These are phyloP conservation scores for Pygmarrhopalites habei DNA, from an alignment of 1,140 invertebrate genomes.

Conservation along the genomic window DNA sequence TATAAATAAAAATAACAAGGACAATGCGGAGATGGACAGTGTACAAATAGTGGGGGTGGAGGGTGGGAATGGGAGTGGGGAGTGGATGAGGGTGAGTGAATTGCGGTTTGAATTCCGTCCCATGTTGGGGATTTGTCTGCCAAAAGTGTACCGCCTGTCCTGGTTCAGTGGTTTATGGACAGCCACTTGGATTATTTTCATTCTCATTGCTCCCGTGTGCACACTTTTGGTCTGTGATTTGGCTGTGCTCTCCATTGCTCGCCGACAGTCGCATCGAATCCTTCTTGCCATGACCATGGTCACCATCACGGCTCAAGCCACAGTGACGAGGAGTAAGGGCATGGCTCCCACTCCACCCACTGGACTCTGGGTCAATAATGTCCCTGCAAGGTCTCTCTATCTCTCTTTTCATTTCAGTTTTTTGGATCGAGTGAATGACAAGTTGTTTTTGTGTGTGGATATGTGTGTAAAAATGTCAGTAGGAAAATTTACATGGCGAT, in stretches of 20 bases:
- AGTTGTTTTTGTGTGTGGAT: too few species aligned
- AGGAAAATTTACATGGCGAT: background rate
- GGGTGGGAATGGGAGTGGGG: too few species aligned
- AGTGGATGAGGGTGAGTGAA: too few species aligned
- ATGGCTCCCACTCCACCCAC: constrained; percentile 31
- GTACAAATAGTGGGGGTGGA: too few species aligned
- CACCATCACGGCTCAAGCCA: constrained; percentile 65
- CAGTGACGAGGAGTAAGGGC: constrained; percentile 37
- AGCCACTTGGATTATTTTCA: constrained; percentile 27
- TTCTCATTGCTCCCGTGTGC: constrained; percentile 31
- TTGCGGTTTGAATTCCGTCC: constrained; percentile 24
- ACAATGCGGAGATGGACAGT: too few species aligned
- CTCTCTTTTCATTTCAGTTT: too few species aligned
- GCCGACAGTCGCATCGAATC: constrained; percentile 72
- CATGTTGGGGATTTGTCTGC: constrained; percentile 32
- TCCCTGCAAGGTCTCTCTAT: constrained; percentile 38
- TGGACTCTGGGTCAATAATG: constrained; percentile 35
- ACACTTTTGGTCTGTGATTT: constrained; percentile 38
- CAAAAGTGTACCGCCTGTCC: constrained; percentile 21
- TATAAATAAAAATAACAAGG: too few species aligned
- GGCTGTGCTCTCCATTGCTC: constrained; percentile 62
- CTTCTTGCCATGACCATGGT: constrained; percentile 77
- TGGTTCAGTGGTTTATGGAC: constrained; percentile 30
- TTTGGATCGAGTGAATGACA: too few species aligned
- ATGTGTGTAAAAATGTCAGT: too few species aligned